Percentiles rank a stretch among this genome's conserved stretches.
Evolutionary conservation across 2,797 vertebrate genomes (phyloP).

Genomic region (Melopsittacus undulatus): DNA sequence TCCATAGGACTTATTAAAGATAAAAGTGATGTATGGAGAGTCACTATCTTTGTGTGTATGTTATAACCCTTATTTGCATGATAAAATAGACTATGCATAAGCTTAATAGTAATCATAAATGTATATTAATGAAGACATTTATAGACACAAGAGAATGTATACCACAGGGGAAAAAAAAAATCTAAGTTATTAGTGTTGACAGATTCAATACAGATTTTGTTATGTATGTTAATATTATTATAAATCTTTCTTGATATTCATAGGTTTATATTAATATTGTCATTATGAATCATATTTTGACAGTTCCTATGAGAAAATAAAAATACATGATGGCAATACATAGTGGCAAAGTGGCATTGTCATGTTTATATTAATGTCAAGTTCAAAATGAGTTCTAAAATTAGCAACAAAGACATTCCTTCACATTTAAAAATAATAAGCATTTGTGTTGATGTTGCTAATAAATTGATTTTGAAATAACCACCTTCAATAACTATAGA

Average conservation of each 20-base stretch:
- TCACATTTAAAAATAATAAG: slow-evolving; percentile 56
- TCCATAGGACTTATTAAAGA: slow-evolving; percentile 58
- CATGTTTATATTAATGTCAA: slow-evolving; percentile 66
- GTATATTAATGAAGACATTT: slow-evolving; percentile 56
- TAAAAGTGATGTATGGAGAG: slow-evolving; percentile 52
- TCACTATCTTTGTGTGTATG: neutral
- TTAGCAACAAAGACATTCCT: slow-evolving; percentile 55
- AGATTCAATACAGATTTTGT: slow-evolving; percentile 48
- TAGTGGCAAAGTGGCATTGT: slow-evolving; percentile 59
- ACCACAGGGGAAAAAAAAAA: neutral
- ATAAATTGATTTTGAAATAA: slow-evolving; percentile 69
- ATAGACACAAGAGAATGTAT: slow-evolving; percentile 53
- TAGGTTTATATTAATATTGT: slow-evolving; percentile 61
- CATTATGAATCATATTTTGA: slow-evolving; percentile 65
- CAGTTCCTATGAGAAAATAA: slow-evolving; percentile 61
- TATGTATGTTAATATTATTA: slow-evolving; percentile 68
- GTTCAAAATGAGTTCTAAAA: slow-evolving; percentile 70
- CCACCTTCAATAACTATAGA: slow-evolving; percentile 20
- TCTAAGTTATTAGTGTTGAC: slow-evolving; percentile 39
- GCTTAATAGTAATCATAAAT: slow-evolving; percentile 56
- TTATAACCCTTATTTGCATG: slow-evolving; percentile 48
- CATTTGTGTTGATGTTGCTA: slow-evolving; percentile 62
- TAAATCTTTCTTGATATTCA: slow-evolving; percentile 68
- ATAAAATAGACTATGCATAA: slow-evolving; percentile 49
- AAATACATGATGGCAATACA: slow-evolving; percentile 61